Conservation (phyloP, 2,888 invertebrate genomes). For the Apoderus coryli region DNA sequence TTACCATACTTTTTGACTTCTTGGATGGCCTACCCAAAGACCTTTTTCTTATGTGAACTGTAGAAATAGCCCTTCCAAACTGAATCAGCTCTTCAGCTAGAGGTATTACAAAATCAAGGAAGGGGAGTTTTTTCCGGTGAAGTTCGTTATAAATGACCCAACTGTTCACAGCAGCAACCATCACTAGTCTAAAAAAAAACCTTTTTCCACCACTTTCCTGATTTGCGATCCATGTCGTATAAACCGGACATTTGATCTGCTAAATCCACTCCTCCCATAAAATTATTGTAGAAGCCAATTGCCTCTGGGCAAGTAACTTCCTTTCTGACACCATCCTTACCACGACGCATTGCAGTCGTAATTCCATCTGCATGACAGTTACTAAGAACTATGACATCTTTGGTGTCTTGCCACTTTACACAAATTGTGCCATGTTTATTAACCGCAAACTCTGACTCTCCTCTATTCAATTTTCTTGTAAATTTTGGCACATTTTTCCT, state of each 20-base stretch:
- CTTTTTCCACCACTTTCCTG: constrained; percentile 6
- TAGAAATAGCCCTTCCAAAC: no score
- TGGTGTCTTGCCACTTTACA: constrained; percentile 22
- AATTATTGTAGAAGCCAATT: constrained; percentile 15
- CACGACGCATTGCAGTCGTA: constrained; percentile 14
- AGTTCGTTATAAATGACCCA: constrained; percentile 16
- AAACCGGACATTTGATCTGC: constrained; percentile 2
- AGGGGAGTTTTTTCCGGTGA: neutral
- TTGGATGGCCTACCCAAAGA: neutral
- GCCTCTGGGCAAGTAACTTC: constrained; percentile 16
- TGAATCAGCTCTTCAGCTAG: no score
- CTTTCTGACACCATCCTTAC: constrained; percentile 20
- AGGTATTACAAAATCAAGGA: no score
- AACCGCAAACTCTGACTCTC: no score
- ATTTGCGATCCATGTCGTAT: constrained; percentile 6
- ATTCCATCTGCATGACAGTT: constrained; percentile 18
- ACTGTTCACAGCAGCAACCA: constrained; percentile 17
- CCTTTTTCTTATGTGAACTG: no score
- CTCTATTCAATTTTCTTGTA: no score
- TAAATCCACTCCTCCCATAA: constrained; percentile 5
- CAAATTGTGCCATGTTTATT: no score
- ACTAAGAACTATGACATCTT: constrained; percentile 20
- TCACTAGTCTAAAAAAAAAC: constrained; percentile 4
- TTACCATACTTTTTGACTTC: constrained; percentile 1
- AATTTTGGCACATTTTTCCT: no score